Conservation (phyloP, 2,797 vertebrate genomes). For the Sebastes flavidus region DNA sequence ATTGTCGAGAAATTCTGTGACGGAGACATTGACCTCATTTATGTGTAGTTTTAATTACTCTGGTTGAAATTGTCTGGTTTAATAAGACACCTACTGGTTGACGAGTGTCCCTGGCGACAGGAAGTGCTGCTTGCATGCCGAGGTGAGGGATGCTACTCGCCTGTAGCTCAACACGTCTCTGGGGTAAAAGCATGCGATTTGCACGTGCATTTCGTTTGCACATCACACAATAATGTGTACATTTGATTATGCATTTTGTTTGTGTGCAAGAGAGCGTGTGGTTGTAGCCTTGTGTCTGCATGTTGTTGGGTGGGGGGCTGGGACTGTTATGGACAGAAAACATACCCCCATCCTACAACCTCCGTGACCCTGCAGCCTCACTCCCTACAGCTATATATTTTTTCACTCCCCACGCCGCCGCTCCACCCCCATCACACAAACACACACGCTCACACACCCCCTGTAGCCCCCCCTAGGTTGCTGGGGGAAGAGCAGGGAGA, state of each 20-base stretch:
- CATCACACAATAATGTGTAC: slow-evolving; percentile 9
- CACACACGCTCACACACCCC: slow-evolving; percentile 40
- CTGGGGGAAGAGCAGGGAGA: slow-evolving; percentile 74
- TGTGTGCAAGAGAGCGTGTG: not conserved
- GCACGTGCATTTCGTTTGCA: slow-evolving; percentile 29
- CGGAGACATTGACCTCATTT: slow-evolving; percentile 12
- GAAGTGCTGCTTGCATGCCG: not conserved
- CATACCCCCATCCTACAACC: slow-evolving; percentile 76
- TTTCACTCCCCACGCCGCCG: slow-evolving; percentile 27
- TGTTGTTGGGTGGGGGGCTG: slow-evolving; percentile 48
- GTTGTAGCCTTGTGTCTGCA: slow-evolving; percentile 25
- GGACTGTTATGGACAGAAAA: slow-evolving; percentile 76
- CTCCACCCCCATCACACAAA: slow-evolving; percentile 47
- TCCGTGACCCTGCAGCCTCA: slow-evolving; percentile 73
- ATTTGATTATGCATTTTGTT: slow-evolving; percentile 15
- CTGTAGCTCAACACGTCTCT: slow-evolving; percentile 27
- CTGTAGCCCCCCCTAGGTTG: slow-evolving; percentile 61
- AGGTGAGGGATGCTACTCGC: slow-evolving; percentile 8
- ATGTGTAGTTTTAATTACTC: slow-evolving; percentile 39
- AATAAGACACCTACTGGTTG: slow-evolving; percentile 23
- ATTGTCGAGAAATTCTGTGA: not conserved
- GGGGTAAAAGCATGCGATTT: slow-evolving; percentile 21
- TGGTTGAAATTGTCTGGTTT: slow-evolving; percentile 28
- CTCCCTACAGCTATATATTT: slow-evolving; percentile 75
- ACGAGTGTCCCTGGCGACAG: slow-evolving; percentile 15